Base-by-base conservation (phyloP, 1,140 invertebrate genomes). In the Drosophila nasuta region DNA sequence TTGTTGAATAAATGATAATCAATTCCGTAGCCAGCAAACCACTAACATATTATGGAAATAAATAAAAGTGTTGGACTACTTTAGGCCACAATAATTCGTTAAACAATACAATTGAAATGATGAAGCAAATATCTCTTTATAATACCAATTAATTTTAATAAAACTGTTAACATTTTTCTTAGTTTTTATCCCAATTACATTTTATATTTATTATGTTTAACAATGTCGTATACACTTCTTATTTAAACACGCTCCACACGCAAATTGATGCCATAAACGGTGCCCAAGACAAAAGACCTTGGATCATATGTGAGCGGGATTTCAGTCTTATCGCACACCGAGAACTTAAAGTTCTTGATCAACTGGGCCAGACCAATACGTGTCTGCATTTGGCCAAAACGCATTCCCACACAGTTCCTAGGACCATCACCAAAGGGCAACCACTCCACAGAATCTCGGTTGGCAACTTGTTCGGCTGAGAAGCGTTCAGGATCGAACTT, bases 391-490 rank as follows among this genome's bases (percentile, higher is more conserved):
- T 92, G 77, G 0, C 92, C 93, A 66, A 93, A 93, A 28, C 93
- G 73, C 67, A 79, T 82, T 10, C 94, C 94, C 51, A 94, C 93
- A 72, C 93, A 94, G 80, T 93, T 93, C 8, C 93, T 91, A 4
- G 93, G 94, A 30, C 94, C 94, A 52, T 94, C 93, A 8, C 96
- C 96, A 82, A 97, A 97, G 5, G 94, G 94, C 30, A 95, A 77
- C 86, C 93, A 95, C 5, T 92, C 91, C 52, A 91, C 93, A 0
- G 93, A 93, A 41, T 93, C 82, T 33, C 92, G 85, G 17, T 91
- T 79, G 1, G 81, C 82, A 73, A 93, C 93, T 30, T 93, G 81
- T 59, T 93, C 92, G 3, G 94, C 93, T 11, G 70, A 71, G 45
- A 88, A 95, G 60, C 95, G 80, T 43, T 95, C 94, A 0, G 95